phyloP scores from a whole-genome alignment of 1,140 invertebrate species.

The Eumeta japonica region DNA sequence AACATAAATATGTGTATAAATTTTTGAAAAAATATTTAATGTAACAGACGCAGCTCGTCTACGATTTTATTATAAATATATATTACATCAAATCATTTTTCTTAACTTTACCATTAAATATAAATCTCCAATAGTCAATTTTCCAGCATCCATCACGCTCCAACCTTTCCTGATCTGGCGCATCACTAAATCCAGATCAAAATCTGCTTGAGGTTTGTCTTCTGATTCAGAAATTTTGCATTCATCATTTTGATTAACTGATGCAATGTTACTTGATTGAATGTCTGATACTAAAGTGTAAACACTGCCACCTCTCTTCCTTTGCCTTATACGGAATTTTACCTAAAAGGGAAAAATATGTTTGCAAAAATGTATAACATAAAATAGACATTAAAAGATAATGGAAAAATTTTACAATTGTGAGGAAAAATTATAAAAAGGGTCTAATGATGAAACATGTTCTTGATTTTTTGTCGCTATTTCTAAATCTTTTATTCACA shows the following conservation, averaged over 20 bases:
- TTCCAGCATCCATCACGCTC: conserved; percentile 71
- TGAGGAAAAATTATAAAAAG: not conserved
- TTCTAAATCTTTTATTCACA: no score
- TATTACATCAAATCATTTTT: no score
- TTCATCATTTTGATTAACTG: conserved; percentile 8
- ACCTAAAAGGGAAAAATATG: conserved; percentile 23
- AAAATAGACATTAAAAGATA: no score
- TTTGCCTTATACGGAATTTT: conserved; percentile 40
- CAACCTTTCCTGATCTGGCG: conserved; percentile 73
- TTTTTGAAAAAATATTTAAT: no score
- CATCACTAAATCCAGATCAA: conserved; percentile 48
- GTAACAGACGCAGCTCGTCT: no score
- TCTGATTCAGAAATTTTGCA: no score
- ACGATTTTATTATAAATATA: no score
- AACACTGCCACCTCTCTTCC: conserved; percentile 36
- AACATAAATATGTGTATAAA: no score
- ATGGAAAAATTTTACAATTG: not conserved
- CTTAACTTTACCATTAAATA: conserved; percentile 83
- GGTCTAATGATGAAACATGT: no score
- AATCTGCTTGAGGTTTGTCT: conserved; percentile 33
- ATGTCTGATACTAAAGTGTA: conserved; percentile 38
- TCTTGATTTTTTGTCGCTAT: no score
- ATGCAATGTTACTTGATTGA: conserved; percentile 5
- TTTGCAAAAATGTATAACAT: conserved; percentile 1
- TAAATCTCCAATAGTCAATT: conserved; percentile 84